phyloP scores from a whole-genome alignment of 2,888 invertebrate genomes.

The Andrena chrysosceles region DNA sequence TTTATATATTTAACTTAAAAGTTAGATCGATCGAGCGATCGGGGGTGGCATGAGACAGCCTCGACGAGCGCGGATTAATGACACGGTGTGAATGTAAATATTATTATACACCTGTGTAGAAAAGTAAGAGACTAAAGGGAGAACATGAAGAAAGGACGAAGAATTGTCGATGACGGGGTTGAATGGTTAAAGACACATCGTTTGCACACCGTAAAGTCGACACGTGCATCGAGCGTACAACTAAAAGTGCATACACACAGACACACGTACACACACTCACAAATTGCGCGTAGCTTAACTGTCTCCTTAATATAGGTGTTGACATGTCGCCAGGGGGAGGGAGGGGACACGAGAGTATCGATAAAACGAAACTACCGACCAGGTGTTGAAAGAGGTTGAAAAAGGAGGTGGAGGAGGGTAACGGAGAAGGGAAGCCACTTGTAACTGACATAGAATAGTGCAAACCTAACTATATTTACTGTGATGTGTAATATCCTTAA shows the following conservation, averaged over 20 bases:
- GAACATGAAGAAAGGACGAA: background rate
- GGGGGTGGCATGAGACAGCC: slow-evolving; percentile 54
- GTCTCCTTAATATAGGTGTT: slow-evolving; percentile 79
- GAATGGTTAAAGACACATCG: slow-evolving; percentile 26
- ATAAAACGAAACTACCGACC: slow-evolving; percentile 23
- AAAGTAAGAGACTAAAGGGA: slow-evolving; percentile 41
- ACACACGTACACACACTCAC: slow-evolving; percentile 29
- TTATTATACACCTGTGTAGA: slow-evolving; percentile 70
- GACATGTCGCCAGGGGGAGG: slow-evolving; percentile 58
- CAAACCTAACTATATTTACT: slow-evolving; percentile 80
- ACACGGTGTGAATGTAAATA: slow-evolving; percentile 71
- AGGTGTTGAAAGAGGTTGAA: slow-evolving; percentile 33
- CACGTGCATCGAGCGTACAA: background rate
- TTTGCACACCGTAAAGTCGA: slow-evolving; percentile 37
- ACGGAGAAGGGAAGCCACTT: slow-evolving; percentile 68
- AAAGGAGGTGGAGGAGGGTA: slow-evolving; percentile 44
- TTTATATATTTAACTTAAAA: slow-evolving; percentile 42
- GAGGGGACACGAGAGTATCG: slow-evolving; percentile 33
- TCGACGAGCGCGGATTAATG: slow-evolving; percentile 46
- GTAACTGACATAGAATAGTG: slow-evolving; percentile 77
- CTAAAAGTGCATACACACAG: background rate
- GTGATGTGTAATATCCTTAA: slow-evolving; percentile 81
- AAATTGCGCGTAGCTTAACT: slow-evolving; percentile 77
- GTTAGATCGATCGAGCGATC: slow-evolving; percentile 35
- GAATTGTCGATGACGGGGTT: slow-evolving; percentile 24